Evolutionary conservation across 2,113 vertebrate genomes (phyloP).

Genomic region (Gopherus flavomarginatus): DNA sequence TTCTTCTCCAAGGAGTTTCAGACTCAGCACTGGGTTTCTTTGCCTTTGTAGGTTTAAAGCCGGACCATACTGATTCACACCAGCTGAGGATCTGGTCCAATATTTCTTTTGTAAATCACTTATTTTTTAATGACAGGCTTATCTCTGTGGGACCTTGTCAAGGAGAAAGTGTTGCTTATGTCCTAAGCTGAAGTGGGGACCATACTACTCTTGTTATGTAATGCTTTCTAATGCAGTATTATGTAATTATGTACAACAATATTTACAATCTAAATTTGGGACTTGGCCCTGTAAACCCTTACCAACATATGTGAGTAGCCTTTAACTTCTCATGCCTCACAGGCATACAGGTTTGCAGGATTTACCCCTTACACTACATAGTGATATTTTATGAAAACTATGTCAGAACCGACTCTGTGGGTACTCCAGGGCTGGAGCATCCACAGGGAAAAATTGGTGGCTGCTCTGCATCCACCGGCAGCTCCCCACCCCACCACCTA

Average conservation of each 20-base stretch:
- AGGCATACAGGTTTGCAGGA: no score
- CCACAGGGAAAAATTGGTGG: no score
- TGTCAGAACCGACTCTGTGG: no score
- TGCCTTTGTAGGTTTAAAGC: not conserved
- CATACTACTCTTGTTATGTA: not conserved
- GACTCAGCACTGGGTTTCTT: not conserved
- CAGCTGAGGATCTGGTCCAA: not conserved
- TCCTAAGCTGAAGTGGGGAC: not conserved
- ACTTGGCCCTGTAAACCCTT: not conserved
- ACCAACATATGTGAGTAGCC: no score
- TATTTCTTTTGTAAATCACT: accelerated
- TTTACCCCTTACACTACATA: no score
- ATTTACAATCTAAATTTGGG: not conserved
- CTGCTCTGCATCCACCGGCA: no score
- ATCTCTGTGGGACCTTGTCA: not conserved
- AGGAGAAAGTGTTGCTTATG: not conserved
- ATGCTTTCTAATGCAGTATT: not conserved
- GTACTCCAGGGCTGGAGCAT: no score
- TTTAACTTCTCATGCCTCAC: no score
- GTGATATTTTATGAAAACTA: no score
- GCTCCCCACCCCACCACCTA: no score
- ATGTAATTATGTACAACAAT: not conserved
- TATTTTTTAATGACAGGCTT: not conserved
- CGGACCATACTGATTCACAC: not conserved
- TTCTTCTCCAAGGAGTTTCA: not conserved